Evolutionary conservation across 1,140 invertebrate species (phyloP).

Genomic region (Scylla paramamosain): DNA sequence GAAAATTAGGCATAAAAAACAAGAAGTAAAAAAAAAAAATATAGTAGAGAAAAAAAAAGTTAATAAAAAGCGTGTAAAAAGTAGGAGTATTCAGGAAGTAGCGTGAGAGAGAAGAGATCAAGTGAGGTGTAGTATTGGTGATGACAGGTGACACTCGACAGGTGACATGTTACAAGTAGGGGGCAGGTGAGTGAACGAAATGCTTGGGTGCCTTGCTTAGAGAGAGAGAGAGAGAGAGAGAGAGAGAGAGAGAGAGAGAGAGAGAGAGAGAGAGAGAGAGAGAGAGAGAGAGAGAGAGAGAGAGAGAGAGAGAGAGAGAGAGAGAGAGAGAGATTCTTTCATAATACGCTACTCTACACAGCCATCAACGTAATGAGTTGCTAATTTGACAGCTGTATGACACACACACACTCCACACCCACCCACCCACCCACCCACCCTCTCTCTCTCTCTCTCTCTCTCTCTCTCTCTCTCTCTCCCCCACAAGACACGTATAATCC

Average conservation of each 20-base stretch:
- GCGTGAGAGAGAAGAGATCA: neutral
- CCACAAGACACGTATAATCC: neutral
- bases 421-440: neutral
- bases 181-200: too few species aligned
- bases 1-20: neutral
- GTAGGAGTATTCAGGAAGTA: too few species aligned
- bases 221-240: too few species aligned
- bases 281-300: slow-evolving; percentile 18
- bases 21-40: neutral
- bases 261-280: neutral
- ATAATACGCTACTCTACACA: neutral
- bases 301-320: slow-evolving; percentile 2
- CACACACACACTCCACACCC: neutral
- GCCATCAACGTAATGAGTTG: neutral
- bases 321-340: neutral
- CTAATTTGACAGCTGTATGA: neutral
- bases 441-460: neutral
- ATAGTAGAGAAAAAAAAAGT: neutral
- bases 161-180: too few species aligned
- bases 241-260: neutral
- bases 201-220: too few species aligned
- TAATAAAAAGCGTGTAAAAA: too few species aligned
- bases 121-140: neutral
- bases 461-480: neutral
- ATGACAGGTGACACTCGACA: too few species aligned